Conservation (phyloP, 2,113 vertebrate genomes). For the Corythaeola cristata region DNA sequence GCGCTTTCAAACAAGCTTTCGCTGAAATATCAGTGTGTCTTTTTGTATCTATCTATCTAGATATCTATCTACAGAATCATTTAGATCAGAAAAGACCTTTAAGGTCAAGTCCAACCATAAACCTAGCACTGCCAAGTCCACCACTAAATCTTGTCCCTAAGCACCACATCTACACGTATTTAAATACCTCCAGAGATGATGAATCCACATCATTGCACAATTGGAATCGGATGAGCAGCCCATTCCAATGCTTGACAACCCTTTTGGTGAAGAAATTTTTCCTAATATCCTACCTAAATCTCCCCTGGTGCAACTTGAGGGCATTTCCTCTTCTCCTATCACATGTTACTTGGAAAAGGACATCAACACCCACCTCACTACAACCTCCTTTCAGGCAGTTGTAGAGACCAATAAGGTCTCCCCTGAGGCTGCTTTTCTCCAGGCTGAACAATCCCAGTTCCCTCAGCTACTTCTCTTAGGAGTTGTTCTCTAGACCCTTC, state of each 20-base stretch:
- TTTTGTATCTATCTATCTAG: neutral
- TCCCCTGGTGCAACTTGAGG: neutral
- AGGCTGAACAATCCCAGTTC: neutral
- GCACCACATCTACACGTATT: neutral
- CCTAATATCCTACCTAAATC: neutral
- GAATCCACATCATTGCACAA: too few relatives aligned
- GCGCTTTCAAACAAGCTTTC: neutral
- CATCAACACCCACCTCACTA: neutral
- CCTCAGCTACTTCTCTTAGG: neutral
- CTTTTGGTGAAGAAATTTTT: neutral
- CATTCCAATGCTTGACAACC: neutral
- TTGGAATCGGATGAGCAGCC: too few relatives aligned
- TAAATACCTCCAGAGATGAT: neutral
- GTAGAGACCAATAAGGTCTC: neutral
- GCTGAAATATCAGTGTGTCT: neutral
- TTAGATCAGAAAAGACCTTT: neutral
- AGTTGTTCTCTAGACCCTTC: neutral
- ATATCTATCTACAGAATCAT: neutral
- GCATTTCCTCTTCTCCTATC: neutral
- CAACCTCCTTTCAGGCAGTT: neutral
- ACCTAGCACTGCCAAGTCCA: neutral
- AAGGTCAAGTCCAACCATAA: neutral
- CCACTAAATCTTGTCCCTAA: neutral
- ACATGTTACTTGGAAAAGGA: too few relatives aligned
- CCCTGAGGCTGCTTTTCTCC: neutral